Base-by-base conservation (phyloP, 2,797 vertebrate species). In the Taenioides sp. region DNA sequence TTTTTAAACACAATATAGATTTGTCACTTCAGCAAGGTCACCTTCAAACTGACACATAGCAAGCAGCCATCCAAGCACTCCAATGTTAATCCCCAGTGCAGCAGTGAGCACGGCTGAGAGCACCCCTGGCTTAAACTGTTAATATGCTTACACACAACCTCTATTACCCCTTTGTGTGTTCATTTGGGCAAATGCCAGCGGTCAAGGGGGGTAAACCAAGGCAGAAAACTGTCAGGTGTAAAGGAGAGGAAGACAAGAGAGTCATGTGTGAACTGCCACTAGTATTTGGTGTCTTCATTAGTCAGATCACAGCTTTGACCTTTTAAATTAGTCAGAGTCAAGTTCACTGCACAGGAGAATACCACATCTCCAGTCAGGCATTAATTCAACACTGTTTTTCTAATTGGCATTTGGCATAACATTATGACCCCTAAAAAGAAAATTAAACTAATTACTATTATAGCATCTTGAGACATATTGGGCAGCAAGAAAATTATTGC, bases 41-140 rank as follows among this genome's bases (percentile, higher is more conserved):
- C 89, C 88, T 87, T 92, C 75, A 84, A 76, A 49, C 79, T 28
- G 67, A 58, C 68, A 83, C 76, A 76, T 60, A 82, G 58, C 77
- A 73, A 80, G 63, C 75, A 80, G 75, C 74, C 66, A 63, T 78
- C 73, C 73, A 66, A 37, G 58, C 73, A 69, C 76, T 74, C 74
- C 76, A n/a, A 73, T 70, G 71, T 61, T 91, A 88, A 90, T 91
- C 86, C 82, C 7, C 75, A 82, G 82, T 84, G 86, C 75, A 86
- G 64, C 75, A 77, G 74, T 76, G 76, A 73, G 80, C 65, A 80
- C 78, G 71, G 78, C 76, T 80, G 76, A 82, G 73, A 85, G 80
- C 74, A 80, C 73, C 67, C 75, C 75, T 74, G 71, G 85, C 80
- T 86, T 84, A 88, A 86, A 82, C 79, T 79, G 78, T 83, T 87